Conservation (phyloP, 2,888 invertebrate species). For the Tenthredo amoena region DNA sequence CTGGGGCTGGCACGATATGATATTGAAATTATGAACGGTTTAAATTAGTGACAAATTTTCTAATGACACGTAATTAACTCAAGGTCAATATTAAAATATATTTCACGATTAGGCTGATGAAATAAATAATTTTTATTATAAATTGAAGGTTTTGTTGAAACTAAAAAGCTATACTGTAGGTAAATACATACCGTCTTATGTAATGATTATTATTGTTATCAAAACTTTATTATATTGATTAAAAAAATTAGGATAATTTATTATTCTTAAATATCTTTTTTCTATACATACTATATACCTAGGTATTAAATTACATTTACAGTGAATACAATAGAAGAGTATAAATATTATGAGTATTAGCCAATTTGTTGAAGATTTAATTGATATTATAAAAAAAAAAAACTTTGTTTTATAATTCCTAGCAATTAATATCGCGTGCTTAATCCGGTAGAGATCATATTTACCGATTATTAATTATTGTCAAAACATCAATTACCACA, state of each 20-base stretch:
- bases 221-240: constrained; percentile 53
- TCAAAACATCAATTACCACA: constrained; percentile 9
- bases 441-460: background rate
- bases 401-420: constrained; percentile 36
- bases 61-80: background rate
- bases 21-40: constrained; percentile 1
- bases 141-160: constrained; percentile 48
- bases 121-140: constrained; percentile 38
- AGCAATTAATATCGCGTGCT: constrained; percentile 14
- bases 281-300: constrained; percentile 18
- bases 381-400: constrained; percentile 21
- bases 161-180: constrained; percentile 42
- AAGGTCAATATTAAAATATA: constrained; percentile 12
- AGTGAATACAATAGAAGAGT: constrained; percentile 52
- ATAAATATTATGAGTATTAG: constrained; percentile 45
- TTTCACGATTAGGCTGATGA: background rate
- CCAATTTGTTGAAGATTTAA: constrained; percentile 50
- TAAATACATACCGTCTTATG: constrained; percentile 20
- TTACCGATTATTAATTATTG: constrained; percentile 26
- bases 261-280: constrained; percentile 50
- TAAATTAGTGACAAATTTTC: background rate
- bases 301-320: constrained; percentile 14
- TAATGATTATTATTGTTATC: constrained; percentile 53
- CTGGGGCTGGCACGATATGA: background rate
- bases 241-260: constrained; percentile 51